Conservation (phyloP, 2,888 invertebrate genomes). For the Bellardia bayeri region DNA sequence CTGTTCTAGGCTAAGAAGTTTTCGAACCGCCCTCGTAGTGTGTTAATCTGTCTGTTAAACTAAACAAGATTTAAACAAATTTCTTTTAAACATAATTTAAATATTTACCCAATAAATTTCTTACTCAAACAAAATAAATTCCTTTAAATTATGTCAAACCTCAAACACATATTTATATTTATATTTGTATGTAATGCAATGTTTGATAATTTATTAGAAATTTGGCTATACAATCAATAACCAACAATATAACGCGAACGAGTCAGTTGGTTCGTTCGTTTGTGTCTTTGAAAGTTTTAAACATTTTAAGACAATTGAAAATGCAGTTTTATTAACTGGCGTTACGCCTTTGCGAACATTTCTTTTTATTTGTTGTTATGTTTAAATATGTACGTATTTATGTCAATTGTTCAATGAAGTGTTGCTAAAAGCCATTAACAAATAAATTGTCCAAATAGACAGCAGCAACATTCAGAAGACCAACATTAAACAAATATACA, state of each 20-base stretch:
- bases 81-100: neutral
- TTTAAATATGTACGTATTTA: conserved; percentile 62
- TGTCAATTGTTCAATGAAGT: conserved; percentile 72
- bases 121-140: conserved; percentile 21
- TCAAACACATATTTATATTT: neutral
- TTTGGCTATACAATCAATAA: conserved; percentile 2
- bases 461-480: conserved; percentile 14
- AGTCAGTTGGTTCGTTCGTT: neutral
- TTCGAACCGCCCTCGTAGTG: no score
- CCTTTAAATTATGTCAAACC: conserved; percentile 24
- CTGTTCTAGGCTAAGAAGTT: no score
- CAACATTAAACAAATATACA: conserved; percentile 37
- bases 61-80: neutral
- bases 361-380: conserved; percentile 19
- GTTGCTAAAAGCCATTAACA: conserved; percentile 72
- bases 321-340: conserved; percentile 43
- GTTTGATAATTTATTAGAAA: conserved; percentile 40
- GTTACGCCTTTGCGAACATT: conserved; percentile 52
- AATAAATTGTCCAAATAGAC: conserved; percentile 72
- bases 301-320: conserved; percentile 32
- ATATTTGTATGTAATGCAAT: conserved; percentile 11
- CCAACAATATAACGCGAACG: no score
- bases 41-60: neutral
- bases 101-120: conserved; percentile 20
- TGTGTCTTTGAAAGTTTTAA: neutral